phyloP scores from a whole-genome alignment of 2,797 vertebrate genomes.

The Lerista edwardsae region DNA sequence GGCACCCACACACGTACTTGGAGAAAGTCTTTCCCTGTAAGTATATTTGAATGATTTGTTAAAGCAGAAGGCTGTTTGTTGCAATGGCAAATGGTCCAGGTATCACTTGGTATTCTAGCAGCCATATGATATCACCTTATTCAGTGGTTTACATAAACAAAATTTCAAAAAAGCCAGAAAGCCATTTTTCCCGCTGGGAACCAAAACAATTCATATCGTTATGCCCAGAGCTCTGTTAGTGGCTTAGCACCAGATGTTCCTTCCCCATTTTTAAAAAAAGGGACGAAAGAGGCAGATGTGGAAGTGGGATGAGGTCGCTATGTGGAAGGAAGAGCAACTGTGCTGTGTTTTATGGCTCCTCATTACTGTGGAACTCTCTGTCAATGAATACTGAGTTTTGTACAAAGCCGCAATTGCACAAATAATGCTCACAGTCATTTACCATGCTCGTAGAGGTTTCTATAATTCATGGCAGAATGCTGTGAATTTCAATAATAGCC shows the following conservation, averaged over 20 bases:
- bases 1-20: neutral
- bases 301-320: constrained; percentile 10
- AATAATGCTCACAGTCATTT: constrained; percentile 28
- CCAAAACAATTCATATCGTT: constrained; percentile 22
- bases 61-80: neutral
- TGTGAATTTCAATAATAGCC: constrained; percentile 34
- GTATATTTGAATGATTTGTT: neutral
- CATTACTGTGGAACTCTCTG: constrained; percentile 23
- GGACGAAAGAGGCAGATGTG: constrained; percentile 6
- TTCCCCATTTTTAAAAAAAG: neutral
- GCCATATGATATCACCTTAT: neutral
- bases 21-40: neutral
- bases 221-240: neutral
- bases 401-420: constrained; percentile 29
- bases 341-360: constrained; percentile 23
- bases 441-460: constrained; percentile 17
- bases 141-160: neutral
- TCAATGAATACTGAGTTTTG: constrained; percentile 39
- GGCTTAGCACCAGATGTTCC: constrained; percentile 19
- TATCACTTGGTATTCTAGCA: constrained; percentile 5
- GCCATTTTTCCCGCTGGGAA: neutral
- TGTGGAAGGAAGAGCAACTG: constrained; percentile 5
- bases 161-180: constrained; percentile 29
- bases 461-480: constrained; percentile 29
- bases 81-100: neutral